A percentile compares a stretch with the other conserved stretches of the same genome.
Conservation (phyloP, 2,113 vertebrate genomes). For the Rattus rattus region DNA sequence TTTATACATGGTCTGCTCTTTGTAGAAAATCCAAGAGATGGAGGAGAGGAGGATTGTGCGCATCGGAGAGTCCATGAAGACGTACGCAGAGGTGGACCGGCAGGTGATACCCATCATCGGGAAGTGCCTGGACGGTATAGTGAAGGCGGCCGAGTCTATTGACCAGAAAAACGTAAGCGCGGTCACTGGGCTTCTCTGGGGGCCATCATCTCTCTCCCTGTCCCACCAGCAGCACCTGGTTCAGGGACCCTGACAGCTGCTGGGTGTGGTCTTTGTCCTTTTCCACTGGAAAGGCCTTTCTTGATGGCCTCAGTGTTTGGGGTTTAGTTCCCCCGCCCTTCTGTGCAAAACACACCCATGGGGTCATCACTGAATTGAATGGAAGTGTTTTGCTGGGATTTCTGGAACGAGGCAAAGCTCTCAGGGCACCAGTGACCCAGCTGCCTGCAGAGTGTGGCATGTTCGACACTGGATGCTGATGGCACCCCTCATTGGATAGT, state of each 20-base stretch:
- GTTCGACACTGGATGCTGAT: not conserved
- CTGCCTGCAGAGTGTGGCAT: not conserved
- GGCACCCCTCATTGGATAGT: not conserved
- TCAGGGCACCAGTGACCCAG: not conserved
- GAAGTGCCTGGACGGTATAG: conserved; percentile 97
- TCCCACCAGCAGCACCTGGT: accelerated
- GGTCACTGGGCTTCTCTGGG: accelerated
- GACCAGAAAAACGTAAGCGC: conserved; percentile 93
- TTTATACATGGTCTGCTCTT: conserved; percentile 15
- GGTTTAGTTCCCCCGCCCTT: not conserved
- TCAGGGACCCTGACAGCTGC: accelerated
- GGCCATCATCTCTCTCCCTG: too few species aligned
- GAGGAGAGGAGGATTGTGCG: conserved; percentile 94
- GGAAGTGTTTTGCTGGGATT: not conserved
- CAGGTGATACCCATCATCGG: conserved; percentile 97
- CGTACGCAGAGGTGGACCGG: conserved; percentile 94
- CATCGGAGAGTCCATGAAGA: conserved; percentile 95
- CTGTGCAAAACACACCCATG: not conserved
- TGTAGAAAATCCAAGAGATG: conserved; percentile 98
- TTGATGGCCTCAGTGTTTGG: not conserved
- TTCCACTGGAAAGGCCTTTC: not conserved
- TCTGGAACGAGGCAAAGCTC: not conserved
- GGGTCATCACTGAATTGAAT: too few species aligned
- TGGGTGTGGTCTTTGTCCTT: accelerated
- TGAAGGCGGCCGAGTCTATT: conserved; percentile 93